Percentiles rank a stretch among this genome's conserved stretches.
Conservation (phyloP, 2,113 vertebrate genomes). For the Triplophysa tibetana region DNA sequence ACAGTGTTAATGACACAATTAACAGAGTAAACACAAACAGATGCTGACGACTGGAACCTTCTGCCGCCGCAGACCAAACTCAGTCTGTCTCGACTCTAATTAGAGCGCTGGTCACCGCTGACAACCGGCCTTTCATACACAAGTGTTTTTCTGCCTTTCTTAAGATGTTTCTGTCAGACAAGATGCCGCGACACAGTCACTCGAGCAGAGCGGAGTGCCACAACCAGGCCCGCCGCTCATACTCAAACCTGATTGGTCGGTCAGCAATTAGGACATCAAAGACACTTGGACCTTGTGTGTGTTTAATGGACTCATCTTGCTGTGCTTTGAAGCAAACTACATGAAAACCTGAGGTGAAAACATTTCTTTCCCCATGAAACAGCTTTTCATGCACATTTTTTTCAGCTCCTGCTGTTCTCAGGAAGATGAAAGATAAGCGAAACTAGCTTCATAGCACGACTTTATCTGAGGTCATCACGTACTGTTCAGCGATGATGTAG, state of each 20-base stretch:
- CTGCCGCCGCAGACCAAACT: conserved; percentile 44
- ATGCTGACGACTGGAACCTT: conserved; percentile 62
- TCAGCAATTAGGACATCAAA: conserved; percentile 13
- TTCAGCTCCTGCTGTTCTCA: conserved; percentile 32
- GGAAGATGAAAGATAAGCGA: conserved; percentile 29
- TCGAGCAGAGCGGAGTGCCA: conserved; percentile 23
- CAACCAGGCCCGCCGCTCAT: conserved; percentile 9
- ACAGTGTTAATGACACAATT: conserved; percentile 37
- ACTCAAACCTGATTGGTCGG: conserved; percentile 32
- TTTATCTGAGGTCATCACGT: conserved; percentile 64
- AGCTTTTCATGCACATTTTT: background rate
- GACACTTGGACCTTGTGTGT: background rate
- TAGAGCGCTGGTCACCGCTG: conserved; percentile 28
- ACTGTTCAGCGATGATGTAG: conserved; percentile 96
- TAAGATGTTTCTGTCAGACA: conserved; percentile 43
- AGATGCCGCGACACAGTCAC: conserved; percentile 21
- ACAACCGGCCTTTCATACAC: conserved; percentile 23
- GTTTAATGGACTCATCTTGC: background rate
- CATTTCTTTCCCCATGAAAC: background rate
- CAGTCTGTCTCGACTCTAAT: conserved; percentile 45
- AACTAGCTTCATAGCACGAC: conserved; percentile 18
- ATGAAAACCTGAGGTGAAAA: conserved; percentile 3
- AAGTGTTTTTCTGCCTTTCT: conserved; percentile 46
- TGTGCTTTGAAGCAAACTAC: conserved; percentile 20
- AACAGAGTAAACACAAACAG: conserved; percentile 66